Base-by-base conservation (phyloP, 2,113 vertebrate genomes). In the Laticauda laticaudata region DNA sequence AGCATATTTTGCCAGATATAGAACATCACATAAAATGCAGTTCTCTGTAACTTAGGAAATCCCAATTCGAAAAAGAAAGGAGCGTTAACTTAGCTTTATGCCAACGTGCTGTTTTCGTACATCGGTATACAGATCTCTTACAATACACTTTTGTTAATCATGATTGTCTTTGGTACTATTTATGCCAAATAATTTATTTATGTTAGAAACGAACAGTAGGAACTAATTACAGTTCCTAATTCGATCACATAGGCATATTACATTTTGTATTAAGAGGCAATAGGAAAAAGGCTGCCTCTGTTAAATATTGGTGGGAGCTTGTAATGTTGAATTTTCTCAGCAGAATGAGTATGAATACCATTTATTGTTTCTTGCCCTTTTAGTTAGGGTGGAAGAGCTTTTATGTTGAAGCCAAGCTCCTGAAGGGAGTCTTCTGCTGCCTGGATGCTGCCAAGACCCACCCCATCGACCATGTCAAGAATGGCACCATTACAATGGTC, bases 251-350 rank as follows among this genome's bases (percentile, higher is more conserved):
- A 54, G 12, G 12, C 18, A 55, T 43, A 81, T 34, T 81, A n/a
- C 3, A 29, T 51, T 0, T 9, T 0, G 9, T 48, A 8, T 24
- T 1, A 0, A 90, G 0, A 0, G n/a, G 5, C 4, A 1, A 0
- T 21, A 56, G 3, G 39, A 51, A 57, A 92, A 92, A 48, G 53
- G 15, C 61, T 75, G 57, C 29, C 86, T 55, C 87, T 69, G n/a
- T 51, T 88, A 18, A 75, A 85, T 43, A 48, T 23, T 2, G 10
- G 87, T 55, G 34, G 54, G 39, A 89, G 51, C 23, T 56, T 24
- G 14, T 45, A 64, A 5, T 4, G 14, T n/a, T 88, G 61, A 86
- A 86, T 89, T 90, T 88, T 81, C 24, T 89, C 34, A 26, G 23
- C 56, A 39, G 43, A 92, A 9, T 2, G 75, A 14, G 1, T 48